phyloP scores from a whole-genome alignment of 1,140 invertebrate genomes.

The Dreissena rostriformis region DNA sequence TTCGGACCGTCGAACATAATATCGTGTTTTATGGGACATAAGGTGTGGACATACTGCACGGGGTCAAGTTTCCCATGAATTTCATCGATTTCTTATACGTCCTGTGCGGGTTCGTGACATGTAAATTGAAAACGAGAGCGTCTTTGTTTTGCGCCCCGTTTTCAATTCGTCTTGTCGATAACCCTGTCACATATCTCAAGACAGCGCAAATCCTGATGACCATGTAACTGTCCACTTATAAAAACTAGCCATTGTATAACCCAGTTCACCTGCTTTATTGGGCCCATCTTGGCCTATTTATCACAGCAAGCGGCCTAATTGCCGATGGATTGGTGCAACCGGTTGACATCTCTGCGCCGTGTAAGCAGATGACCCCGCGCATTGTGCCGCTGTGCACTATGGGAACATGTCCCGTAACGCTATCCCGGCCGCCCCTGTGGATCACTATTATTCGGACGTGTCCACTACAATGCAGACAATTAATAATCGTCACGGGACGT shows the following conservation, averaged over 20 bases:
- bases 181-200: slow-evolving; percentile 45
- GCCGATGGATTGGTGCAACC: slow-evolving; percentile 17
- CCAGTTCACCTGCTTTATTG: slow-evolving; percentile 13
- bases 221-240: slow-evolving; percentile 47
- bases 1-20: no score
- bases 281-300: slow-evolving; percentile 31
- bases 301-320: slow-evolving; percentile 54
- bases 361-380: slow-evolving; percentile 2
- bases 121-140: slow-evolving; percentile 10
- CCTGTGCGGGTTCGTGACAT: slow-evolving; percentile 2
- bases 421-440: slow-evolving; percentile 14
- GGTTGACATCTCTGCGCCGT: slow-evolving; percentile 13
- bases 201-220: slow-evolving; percentile 26
- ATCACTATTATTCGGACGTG: slow-evolving; percentile 22
- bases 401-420: slow-evolving; percentile 50
- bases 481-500: slow-evolving; percentile 27
- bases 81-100: background rate
- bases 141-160: background rate
- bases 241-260: slow-evolving; percentile 47
- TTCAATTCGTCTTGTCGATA: slow-evolving; percentile 17
- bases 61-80: background rate
- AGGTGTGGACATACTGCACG: no score
- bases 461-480: slow-evolving; percentile 14
- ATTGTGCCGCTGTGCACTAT: slow-evolving; percentile 55
- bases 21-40: no score